These are phyloP conservation scores for Tringa solitaria DNA, from an alignment of 2,113 vertebrate genomes.

Conservation along the genomic window DNA sequence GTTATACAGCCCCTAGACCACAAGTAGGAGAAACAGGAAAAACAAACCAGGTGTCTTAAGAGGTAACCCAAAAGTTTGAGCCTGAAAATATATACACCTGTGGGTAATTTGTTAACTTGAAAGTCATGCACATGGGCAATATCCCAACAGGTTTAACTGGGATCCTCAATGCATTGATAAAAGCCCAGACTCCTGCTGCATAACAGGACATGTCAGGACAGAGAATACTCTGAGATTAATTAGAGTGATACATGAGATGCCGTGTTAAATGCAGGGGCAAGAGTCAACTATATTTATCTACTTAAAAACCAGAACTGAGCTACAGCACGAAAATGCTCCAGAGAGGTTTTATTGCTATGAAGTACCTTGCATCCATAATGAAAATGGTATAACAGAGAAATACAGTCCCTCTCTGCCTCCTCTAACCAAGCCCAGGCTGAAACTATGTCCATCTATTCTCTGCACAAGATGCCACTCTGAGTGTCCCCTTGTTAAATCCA, in stretches of 20 bases:
- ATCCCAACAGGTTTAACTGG: neutral
- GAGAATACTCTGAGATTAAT: slow-evolving; percentile 5
- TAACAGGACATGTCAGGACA: slow-evolving; percentile 17
- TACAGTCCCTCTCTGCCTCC: neutral
- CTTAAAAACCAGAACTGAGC: neutral
- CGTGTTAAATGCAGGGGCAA: neutral
- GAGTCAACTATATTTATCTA: slow-evolving; percentile 24
- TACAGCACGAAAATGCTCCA: neutral
- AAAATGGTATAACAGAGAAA: neutral
- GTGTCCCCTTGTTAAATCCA: neutral
- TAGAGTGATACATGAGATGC: neutral
- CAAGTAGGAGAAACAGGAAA: neutral
- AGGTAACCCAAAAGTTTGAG: neutral
- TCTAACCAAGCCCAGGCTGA: neutral
- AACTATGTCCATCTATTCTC: neutral
- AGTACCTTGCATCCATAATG: neutral
- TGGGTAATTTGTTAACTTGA: slow-evolving; percentile 1
- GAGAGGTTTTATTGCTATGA: neutral
- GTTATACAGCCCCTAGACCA: neutral
- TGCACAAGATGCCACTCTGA: neutral
- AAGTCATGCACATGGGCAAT: neutral
- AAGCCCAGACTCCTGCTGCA: neutral
- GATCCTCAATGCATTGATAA: neutral
- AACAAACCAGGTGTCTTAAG: neutral
- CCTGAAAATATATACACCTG: neutral